Conservation (phyloP, 37 sponge, comb jelly and placozoan species). For the Tethya wilhelma region DNA sequence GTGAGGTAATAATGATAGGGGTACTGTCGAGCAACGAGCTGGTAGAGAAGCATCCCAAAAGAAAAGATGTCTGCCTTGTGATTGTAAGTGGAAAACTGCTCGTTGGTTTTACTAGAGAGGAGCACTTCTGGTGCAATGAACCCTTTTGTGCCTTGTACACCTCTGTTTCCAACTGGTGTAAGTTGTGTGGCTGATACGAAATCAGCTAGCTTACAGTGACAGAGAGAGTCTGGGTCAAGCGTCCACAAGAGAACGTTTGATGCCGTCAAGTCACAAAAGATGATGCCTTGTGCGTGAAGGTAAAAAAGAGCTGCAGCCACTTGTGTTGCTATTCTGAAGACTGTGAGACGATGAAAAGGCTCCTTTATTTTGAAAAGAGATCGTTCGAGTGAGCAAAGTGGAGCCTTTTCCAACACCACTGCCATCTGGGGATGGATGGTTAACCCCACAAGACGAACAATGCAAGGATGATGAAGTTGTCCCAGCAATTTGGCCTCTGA, state of each 20-base stretch:
- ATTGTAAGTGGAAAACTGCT: constrained; percentile 45
- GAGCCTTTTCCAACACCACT: constrained; percentile 80
- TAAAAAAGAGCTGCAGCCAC: constrained; percentile 69
- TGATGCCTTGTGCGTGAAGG: constrained; percentile 52
- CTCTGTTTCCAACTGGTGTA: constrained; percentile 57
- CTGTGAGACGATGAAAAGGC: constrained; percentile 48
- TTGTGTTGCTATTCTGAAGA: constrained; percentile 62
- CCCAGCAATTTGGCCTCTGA: constrained; percentile 58
- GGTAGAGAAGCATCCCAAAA: constrained; percentile 75
- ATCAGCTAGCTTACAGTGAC: constrained; percentile 77
- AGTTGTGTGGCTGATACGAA: constrained; percentile 61
- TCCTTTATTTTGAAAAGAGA: constrained; percentile 39
- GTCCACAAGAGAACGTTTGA: constrained; percentile 81
- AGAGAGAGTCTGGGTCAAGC: constrained; percentile 49
- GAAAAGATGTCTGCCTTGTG: constrained; percentile 74
- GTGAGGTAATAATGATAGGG: constrained; percentile 35
- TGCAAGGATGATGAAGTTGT: constrained; percentile 56
- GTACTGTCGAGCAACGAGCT: constrained; percentile 59
- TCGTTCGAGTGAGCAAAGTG: constrained; percentile 57
- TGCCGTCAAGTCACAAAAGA: constrained; percentile 77
- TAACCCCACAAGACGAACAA: constrained; percentile 72
- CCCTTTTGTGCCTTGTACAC: constrained; percentile 72
- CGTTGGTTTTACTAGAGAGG: constrained; percentile 1
- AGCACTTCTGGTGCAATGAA: constrained; percentile 76
- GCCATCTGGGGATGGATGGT: constrained; percentile 54